Evolutionary conservation across 2,797 vertebrate genomes (phyloP), one percentile per base, ranked within the genome.

Genomic region (Triplophysa bombifrons): DNA sequence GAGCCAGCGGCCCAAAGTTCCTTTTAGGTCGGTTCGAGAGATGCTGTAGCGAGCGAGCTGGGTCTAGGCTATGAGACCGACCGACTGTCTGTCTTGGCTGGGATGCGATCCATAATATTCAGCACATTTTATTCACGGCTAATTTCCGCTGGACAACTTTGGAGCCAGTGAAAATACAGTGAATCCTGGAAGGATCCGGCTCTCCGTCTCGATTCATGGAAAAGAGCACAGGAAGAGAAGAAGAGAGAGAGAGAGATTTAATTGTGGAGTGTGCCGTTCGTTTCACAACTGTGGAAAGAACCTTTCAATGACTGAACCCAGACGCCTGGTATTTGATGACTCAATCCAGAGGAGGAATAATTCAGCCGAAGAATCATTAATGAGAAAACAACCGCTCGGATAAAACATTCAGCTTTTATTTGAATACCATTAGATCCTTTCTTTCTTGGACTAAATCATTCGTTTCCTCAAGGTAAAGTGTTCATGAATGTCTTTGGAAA

Each of bases 41-140:
- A 61, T 38, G 0, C 27, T 30, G 27, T 30, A 27, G 0, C 91
- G 90, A 92, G 91, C 79, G 16, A 84, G 86, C 78, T 41, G 41
- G 72, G 73, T 56, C 81, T 78, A 73, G 70, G 74, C 75, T 81
- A 79, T 84, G 73, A 73, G 79, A 93, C 90, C 91, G 79, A 93
- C 90, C 91, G 91, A 92, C 91, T 92, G 91, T 93, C 92, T 92
- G 90, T 91, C 84, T 93, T 93, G 92, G 91, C 90, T 84, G 0
- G 66, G 72, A 84, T 82, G 82, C 84, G 81, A 80, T 85, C 88
- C 50, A 81, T 88, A 90, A 93, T 91, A 91, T 92, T 93, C 92
- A 93, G 92, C 93, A 91, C 90, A 93, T 92, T 94, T 92, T 89
- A 89, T 92, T 86, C 90, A 91, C 73, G 85, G 88, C 89, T 93